Conservation (phyloP, 2,113 vertebrate species). For the Crocuta crocuta region DNA sequence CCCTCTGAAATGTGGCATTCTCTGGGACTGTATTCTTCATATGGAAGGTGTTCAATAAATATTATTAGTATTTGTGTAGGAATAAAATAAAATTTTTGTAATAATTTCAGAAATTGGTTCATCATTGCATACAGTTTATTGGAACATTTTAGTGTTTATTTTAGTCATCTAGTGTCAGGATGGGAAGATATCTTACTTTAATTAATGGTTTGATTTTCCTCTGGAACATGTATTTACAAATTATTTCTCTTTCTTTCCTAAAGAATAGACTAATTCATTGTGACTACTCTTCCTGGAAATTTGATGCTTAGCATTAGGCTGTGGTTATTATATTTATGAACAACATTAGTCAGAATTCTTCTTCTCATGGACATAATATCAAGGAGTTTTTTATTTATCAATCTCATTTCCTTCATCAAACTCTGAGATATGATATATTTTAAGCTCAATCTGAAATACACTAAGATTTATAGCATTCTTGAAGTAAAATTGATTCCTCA, state of each 20-base stretch:
- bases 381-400: conserved; percentile 62
- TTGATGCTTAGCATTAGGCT: conserved; percentile 78
- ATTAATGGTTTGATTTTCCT: conserved; percentile 75
- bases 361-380: conserved; percentile 76
- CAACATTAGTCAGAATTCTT: conserved; percentile 75
- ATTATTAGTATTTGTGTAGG: background rate
- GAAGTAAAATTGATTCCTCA: conserved; percentile 64
- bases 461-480: conserved; percentile 60
- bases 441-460: conserved; percentile 30
- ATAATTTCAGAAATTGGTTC: conserved; percentile 17
- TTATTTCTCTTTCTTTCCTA: conserved; percentile 76
- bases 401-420: conserved; percentile 29
- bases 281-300: conserved; percentile 88
- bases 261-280: conserved; percentile 85
- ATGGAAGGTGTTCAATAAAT: background rate
- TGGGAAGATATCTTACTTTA: background rate
- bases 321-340: conserved; percentile 76
- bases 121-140: background rate
- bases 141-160: background rate
- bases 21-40: background rate
- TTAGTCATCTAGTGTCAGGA: background rate
- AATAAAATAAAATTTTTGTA: background rate
- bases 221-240: conserved; percentile 29
- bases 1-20: background rate
- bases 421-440: background rate